A percentile compares a stretch with the other conserved stretches of the same genome.
Evolutionary conservation across 2,113 vertebrate species (phyloP).

Genomic region (Varanus salvator): DNA sequence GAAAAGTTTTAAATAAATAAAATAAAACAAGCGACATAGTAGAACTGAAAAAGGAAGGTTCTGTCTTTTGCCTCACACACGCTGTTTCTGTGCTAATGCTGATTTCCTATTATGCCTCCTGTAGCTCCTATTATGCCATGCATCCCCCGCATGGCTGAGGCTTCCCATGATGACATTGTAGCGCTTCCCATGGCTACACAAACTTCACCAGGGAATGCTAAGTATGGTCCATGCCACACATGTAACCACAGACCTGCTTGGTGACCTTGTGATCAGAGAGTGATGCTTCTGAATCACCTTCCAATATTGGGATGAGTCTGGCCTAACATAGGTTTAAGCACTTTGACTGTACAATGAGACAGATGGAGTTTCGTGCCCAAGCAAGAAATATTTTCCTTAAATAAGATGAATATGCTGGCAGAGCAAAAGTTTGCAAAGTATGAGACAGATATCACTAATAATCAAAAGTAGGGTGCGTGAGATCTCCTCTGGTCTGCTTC

Average conservation of each 20-base stretch:
- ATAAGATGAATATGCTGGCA: not conserved
- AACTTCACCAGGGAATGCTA: not conserved
- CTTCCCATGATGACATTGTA: not conserved
- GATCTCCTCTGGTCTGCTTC: not conserved
- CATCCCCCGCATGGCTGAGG: not conserved
- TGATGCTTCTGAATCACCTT: constrained; percentile 4
- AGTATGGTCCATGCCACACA: not conserved
- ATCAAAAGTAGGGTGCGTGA: not conserved
- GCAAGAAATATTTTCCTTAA: not conserved
- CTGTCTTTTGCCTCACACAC: not conserved
- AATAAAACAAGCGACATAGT: no score
- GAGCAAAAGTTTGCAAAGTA: not conserved
- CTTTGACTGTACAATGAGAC: not conserved
- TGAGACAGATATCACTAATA: not conserved
- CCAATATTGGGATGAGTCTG: not conserved
- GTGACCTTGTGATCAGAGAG: not conserved
- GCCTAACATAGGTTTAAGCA: not conserved
- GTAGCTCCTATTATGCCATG: not conserved
- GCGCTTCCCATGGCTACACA: not conserved
- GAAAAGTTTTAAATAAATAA: no score
- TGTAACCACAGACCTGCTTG: not conserved
- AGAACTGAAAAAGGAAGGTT: not conserved
- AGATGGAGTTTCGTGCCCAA: not conserved
- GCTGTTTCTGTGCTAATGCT: not conserved
- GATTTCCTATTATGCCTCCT: not conserved